Evolutionary conservation across 2,888 invertebrate species (phyloP), one percentile per base, ranked within the genome.

Genomic region (Colletes collaris): DNA sequence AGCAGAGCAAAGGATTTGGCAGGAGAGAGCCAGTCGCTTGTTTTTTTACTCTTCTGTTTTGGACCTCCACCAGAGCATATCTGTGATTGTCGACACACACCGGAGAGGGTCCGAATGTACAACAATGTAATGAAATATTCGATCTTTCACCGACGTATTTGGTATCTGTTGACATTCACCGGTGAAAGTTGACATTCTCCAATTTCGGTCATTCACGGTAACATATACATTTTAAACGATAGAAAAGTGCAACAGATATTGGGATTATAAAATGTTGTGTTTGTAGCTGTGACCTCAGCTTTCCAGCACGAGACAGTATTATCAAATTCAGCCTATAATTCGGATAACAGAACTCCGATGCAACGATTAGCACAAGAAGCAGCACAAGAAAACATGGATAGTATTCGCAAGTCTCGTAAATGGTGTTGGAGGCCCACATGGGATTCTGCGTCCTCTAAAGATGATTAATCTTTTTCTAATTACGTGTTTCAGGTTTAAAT

Each of bases 341-440:
- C 82, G 8, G 84, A 79, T 3, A 84, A 88, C 50, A 82, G 74
- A 70, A 92, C 89, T 55, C 90, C 90, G 4, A 89, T 92, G 88
- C 89, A 92, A 77, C 88, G 89, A 76, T 86, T 91, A 71, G 93
- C 93, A 3, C 89, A 90, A 35, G 91, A 91, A 84, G 83, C 89
- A 11, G 93, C 93, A 0, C 89, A 90, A 81, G 92, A 93, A 76
- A 92, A 89, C 56, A 93, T 93, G 93, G 90, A 91, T 37, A 87
- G 67, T n/a, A 80, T 93, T 16, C 90, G 91, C 44, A 88, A 92
- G 68, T 93, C 93, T 3, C 89, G 93, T 0, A 92, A 92, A 82
- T 92, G 92, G 92, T 93, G 92, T 75, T 91, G 89, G 89, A 92
- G 86, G 81, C 93, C 93, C 49, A 87, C 88, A 3, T 93, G 92